A percentile compares a stretch with the other conserved stretches of the same genome.
Conservation (phyloP, 2,113 vertebrate species). For the Pituophis catenifer region DNA sequence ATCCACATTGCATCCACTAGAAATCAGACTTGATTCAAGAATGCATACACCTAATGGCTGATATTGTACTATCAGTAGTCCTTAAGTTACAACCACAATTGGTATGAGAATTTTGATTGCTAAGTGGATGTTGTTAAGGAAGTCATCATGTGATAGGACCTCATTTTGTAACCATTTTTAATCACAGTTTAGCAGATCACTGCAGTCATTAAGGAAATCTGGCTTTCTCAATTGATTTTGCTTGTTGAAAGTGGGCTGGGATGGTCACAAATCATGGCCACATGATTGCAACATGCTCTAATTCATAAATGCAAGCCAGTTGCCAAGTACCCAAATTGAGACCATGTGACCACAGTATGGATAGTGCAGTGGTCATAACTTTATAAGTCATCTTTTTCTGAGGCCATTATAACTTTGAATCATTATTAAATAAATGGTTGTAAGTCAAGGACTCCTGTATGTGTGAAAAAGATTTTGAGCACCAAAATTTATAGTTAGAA, state of each 20-base stretch:
- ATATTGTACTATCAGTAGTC: background rate
- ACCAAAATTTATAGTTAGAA: background rate
- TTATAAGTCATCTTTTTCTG: too few relatives aligned
- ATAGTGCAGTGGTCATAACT: too few relatives aligned
- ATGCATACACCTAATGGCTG: background rate
- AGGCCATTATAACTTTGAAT: too few relatives aligned
- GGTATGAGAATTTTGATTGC: background rate
- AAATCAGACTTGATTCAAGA: background rate
- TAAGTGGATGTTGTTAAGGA: background rate
- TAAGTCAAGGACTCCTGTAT: background rate
- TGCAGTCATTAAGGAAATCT: background rate
- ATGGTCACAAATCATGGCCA: background rate
- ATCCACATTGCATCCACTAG: background rate
- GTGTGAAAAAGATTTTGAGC: background rate
- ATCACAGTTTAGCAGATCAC: too few relatives aligned
- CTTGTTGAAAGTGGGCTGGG: background rate
- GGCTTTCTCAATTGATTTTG: background rate
- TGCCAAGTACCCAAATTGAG: too few relatives aligned
- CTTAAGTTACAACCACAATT: background rate
- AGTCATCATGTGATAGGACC: too few relatives aligned
- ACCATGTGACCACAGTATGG: too few relatives aligned
- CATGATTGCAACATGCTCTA: too few relatives aligned
- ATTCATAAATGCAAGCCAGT: too few relatives aligned
- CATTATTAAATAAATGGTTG: too few relatives aligned
- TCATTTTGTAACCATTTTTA: too few relatives aligned